phyloP scores from a whole-genome alignment of 2,113 vertebrate species.

The Nothoprocta perdicaria region DNA sequence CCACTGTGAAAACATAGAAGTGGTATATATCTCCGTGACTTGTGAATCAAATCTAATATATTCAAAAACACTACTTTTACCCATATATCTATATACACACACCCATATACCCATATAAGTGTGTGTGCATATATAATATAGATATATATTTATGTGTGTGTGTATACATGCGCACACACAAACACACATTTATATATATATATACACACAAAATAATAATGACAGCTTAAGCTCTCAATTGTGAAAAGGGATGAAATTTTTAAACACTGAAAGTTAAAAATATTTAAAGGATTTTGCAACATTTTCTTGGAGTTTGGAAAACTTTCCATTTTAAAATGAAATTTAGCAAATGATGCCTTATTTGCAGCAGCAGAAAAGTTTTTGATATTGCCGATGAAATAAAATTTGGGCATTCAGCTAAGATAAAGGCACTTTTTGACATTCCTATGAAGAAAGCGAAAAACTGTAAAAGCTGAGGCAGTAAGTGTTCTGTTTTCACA shows the following conservation, averaged over 20 bases:
- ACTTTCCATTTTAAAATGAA: not conserved
- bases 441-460: not conserved
- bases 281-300: not conserved
- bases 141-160: too few relatives aligned
- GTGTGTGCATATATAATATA: too few relatives aligned
- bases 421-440: slow-evolving; percentile 65
- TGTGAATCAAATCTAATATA: not conserved
- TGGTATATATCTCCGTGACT: not conserved
- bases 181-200: too few relatives aligned
- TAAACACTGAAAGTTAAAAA: not conserved
- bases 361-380: slow-evolving; percentile 34
- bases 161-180: too few relatives aligned
- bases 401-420: not conserved
- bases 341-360: not conserved
- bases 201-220: not conserved
- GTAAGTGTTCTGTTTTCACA: not conserved
- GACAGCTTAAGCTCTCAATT: not conserved
- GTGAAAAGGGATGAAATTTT: not conserved
- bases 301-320: not conserved
- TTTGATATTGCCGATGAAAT: not conserved
- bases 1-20: not conserved
- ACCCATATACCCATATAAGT: not conserved
- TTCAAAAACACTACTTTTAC: not conserved
- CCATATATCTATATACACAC: not conserved
- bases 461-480: not conserved